A percentile compares a stretch with the other conserved stretches of the same genome.
These are phyloP conservation scores for Neoniphon sammara DNA, from an alignment of 2,797 vertebrate genomes.

Conservation along the genomic window DNA sequence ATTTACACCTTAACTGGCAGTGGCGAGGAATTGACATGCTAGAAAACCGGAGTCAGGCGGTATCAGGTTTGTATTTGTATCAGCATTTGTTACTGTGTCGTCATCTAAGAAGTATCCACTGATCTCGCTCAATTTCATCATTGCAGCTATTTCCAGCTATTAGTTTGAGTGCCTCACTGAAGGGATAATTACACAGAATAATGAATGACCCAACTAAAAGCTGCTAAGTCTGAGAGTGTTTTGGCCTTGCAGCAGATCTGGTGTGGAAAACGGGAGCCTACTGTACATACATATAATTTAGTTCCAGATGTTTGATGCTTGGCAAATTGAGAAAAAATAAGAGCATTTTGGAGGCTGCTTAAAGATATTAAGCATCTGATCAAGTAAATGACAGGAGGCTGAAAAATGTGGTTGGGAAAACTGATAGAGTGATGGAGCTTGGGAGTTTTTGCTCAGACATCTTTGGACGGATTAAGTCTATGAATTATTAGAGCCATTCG, in stretches of 20 bases:
- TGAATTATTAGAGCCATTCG: neutral
- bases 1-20: constrained; percentile 59
- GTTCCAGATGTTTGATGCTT: constrained; percentile 24
- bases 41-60: constrained; percentile 12
- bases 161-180: constrained; percentile 23
- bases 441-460: neutral
- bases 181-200: constrained; percentile 22
- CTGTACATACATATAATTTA: constrained; percentile 16
- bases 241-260: constrained; percentile 23
- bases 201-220: constrained; percentile 1
- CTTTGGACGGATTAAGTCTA: neutral
- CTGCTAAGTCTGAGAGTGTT: constrained; percentile 9
- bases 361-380: neutral
- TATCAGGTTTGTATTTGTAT: constrained; percentile 56
- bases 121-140: constrained; percentile 37
- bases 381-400: neutral
- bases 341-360: neutral
- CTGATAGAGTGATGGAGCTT: neutral
- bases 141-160: constrained; percentile 22
- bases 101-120: constrained; percentile 37
- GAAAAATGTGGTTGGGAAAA: neutral
- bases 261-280: constrained; percentile 34
- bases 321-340: neutral
- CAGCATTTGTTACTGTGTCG: constrained; percentile 18
- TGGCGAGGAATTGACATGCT: constrained; percentile 29